Evolutionary conservation across 2,113 vertebrate genomes (phyloP), one percentile per base, ranked within the genome.

Genomic region (Sorex araneus): DNA sequence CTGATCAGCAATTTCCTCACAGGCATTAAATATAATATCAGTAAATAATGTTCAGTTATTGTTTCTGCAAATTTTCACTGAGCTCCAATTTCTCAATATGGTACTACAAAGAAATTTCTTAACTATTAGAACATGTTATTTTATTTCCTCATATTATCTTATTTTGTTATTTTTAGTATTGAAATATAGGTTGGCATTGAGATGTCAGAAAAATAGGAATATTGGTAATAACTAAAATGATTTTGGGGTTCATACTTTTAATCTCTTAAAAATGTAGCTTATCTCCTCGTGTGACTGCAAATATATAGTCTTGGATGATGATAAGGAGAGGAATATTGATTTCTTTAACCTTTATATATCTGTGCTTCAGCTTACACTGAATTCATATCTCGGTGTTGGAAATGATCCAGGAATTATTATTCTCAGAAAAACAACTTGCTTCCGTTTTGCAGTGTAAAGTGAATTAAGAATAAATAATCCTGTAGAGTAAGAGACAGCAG

Each of bases 191-290:
- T 18, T 86, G 32, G n/a, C 8, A 88, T 76, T 84, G 67, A 86
- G 28, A 85, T 34, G 19, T 4, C 23, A 88, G 90, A 76, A 15
- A 87, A 88, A 73, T 4, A 85, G 93, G 96, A 92, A 74, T 75
- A 71, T 60, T 28, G 84, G n/a, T 43, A 90, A 81, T 70, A 75
- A 90, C 74, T 88, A 16, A 86, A 95, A 78, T 25, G 8, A 13
- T 86, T 89, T 74, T 69, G 88, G 19, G 6, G 71, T 74, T 77
- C 30, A 86, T 10, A 66, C 12, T 92, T 96, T 74, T 67, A 94
- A 67, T 6, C 10, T 85, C 64, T 82, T 80, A 85, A 94, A 94
- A 79, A 90, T 86, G 47, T 85, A 88, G 12, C 93, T 96, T 90
- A 6, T 71, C 40, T 71, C 54, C 75, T 94, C 60, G 57, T 80